A percentile compares a stretch with the other conserved stretches of the same genome.
These are phyloP conservation scores for Hippocampus mohnikei DNA, from an alignment of 2,113 vertebrate species.

Conservation along the genomic window DNA sequence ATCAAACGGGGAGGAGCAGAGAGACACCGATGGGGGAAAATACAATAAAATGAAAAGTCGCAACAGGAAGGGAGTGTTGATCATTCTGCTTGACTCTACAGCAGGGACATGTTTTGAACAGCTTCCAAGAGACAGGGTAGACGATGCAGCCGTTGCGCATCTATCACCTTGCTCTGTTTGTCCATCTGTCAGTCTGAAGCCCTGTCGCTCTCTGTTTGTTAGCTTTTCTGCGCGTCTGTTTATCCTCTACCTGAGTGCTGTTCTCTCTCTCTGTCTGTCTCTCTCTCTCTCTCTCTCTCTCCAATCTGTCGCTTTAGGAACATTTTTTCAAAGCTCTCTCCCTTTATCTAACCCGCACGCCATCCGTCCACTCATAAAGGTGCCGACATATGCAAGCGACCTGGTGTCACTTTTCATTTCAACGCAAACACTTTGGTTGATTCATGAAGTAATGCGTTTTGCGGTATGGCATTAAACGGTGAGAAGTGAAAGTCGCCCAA, in stretches of 20 bases:
- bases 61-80: slow-evolving; percentile 11
- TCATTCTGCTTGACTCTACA: slow-evolving; percentile 23
- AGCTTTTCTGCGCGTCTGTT: slow-evolving; percentile 40
- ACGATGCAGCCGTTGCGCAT: slow-evolving; percentile 35
- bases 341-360: slow-evolving; percentile 16
- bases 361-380: not conserved
- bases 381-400: not conserved
- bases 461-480: not conserved
- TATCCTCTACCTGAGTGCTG: slow-evolving; percentile 27
- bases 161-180: slow-evolving; percentile 55
- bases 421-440: not conserved
- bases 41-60: not conserved
- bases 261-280: slow-evolving; percentile 24
- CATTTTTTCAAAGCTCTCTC: slow-evolving; percentile 15
- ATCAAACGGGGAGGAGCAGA: not conserved
- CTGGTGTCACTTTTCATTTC: not conserved
- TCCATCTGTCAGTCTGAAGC: slow-evolving; percentile 55
- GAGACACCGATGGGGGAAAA: slow-evolving; percentile 16
- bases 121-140: slow-evolving; percentile 37
- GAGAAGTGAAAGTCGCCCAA: not conserved
- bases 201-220: slow-evolving; percentile 44
- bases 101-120: slow-evolving; percentile 45
- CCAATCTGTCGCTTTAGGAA: slow-evolving; percentile 38
- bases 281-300: slow-evolving; percentile 28
- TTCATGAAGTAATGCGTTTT: not conserved